phyloP scores from a whole-genome alignment of 2,113 vertebrate species.

The Gasterosteus nipponicus region DNA sequence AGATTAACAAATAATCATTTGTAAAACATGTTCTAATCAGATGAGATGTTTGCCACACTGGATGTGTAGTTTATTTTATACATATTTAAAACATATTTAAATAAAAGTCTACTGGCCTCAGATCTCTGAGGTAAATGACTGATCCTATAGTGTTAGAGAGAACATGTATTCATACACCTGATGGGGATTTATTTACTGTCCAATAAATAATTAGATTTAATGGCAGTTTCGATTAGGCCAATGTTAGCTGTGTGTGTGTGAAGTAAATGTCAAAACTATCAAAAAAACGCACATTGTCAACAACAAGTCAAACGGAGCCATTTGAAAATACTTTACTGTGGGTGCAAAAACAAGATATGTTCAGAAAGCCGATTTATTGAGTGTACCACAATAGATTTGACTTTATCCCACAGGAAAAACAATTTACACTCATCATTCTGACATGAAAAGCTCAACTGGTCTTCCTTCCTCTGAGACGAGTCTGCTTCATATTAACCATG shows the following conservation, averaged over 20 bases:
- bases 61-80: neutral
- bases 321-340: no score
- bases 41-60: neutral
- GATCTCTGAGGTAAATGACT: neutral
- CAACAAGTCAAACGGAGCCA: neutral
- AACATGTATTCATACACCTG: neutral
- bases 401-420: slow-evolving; percentile 21
- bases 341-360: no score
- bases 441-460: slow-evolving; percentile 18
- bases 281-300: neutral
- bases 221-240: neutral
- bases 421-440: neutral
- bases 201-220: neutral
- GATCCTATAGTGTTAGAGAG: neutral
- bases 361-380: slow-evolving; percentile 9
- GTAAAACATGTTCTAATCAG: neutral
- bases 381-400: slow-evolving; percentile 7
- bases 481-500: slow-evolving; percentile 16
- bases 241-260: neutral
- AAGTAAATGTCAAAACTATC: neutral
- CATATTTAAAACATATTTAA: no score
- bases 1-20: neutral
- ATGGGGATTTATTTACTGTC: neutral
- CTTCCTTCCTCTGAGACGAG: slow-evolving; percentile 9
- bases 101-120: neutral